These are phyloP conservation scores for Electrona antarctica DNA, from an alignment of 2,113 vertebrate species.

Conservation along the genomic window DNA sequence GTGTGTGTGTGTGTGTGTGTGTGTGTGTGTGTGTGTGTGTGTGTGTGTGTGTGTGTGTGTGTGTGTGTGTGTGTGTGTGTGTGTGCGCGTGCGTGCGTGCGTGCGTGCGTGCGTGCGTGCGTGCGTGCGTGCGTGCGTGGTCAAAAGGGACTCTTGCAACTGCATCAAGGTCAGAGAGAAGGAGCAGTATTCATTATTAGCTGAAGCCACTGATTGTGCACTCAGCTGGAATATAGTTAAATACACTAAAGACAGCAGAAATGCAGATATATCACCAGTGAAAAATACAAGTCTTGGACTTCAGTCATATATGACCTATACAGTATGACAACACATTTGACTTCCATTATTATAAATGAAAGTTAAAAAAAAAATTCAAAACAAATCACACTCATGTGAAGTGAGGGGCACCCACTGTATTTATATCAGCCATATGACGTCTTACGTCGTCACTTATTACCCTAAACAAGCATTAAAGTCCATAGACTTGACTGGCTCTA, in stretches of 20 bases:
- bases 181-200: constrained; percentile 67
- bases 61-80: constrained; percentile 28
- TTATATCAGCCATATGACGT: no score
- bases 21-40: constrained; percentile 11
- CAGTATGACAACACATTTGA: no score
- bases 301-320: no score
- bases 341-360: no score
- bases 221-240: constrained; percentile 53
- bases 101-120: not conserved
- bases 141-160: constrained; percentile 53
- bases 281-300: not conserved
- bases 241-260: constrained; percentile 45
- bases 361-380: no score
- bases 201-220: constrained; percentile 50
- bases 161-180: constrained; percentile 67
- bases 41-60: not conserved
- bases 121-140: not conserved
- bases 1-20: constrained; percentile 12
- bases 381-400: no score
- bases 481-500: no score
- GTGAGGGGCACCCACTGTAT: no score
- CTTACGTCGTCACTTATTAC: no score
- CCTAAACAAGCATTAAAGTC: no score
- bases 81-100: not conserved
- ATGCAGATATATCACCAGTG: constrained; percentile 44